Evolutionary conservation across 1,140 invertebrate genomes (phyloP).

Genomic region (Melanaphis sacchari): DNA sequence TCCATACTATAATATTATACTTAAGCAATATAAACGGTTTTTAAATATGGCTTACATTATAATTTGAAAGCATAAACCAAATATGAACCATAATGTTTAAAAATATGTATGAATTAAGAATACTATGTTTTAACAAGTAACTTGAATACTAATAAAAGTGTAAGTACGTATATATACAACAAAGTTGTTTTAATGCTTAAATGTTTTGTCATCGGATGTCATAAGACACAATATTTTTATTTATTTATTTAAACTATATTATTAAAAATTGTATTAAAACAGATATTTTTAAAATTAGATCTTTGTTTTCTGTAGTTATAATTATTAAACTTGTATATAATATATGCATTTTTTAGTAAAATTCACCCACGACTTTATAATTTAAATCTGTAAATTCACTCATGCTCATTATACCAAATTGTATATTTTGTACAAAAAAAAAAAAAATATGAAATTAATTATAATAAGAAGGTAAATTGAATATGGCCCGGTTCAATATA

Average conservation of each 20-base stretch:
- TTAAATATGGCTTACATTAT: background rate
- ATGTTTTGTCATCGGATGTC: background rate
- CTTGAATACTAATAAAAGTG: background rate
- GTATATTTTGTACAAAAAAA: too few species aligned
- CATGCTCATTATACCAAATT: too few species aligned
- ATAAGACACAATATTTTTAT: background rate
- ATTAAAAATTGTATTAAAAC: background rate
- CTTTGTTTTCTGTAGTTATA: background rate
- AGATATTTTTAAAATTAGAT: background rate
- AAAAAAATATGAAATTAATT: too few species aligned
- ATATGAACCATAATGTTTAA: background rate
- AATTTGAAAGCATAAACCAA: background rate
- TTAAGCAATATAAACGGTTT: background rate
- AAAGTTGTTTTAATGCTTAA: background rate
- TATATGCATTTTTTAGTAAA: background rate
- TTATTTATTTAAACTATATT: background rate
- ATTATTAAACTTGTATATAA: background rate
- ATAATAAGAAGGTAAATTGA: background rate
- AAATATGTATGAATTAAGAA: background rate
- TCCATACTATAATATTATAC: background rate
- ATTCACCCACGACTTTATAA: too few species aligned
- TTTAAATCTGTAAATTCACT: too few species aligned
- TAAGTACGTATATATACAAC: background rate
- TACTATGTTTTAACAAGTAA: background rate
- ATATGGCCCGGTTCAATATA: background rate